Base-by-base conservation (phyloP, 2,113 vertebrate genomes). In the Ictalurus punctatus region DNA sequence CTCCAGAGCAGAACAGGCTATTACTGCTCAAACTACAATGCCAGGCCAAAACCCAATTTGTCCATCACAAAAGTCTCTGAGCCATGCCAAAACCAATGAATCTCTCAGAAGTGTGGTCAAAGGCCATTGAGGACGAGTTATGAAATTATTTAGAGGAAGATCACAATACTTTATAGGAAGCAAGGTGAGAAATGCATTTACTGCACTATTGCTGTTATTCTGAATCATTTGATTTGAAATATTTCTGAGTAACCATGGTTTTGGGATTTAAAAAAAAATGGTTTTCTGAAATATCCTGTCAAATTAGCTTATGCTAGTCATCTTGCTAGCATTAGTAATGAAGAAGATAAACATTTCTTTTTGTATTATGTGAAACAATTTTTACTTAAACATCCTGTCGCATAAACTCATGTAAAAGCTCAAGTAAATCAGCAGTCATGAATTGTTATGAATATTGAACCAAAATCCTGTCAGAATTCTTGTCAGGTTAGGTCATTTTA, bases 11-110 rank as follows among this genome's bases (percentile, higher is more conserved):
- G 81, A 83, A 12, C 17, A 59, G 80, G 80, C 80, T 34, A 59
- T 34, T 82, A 25, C 80, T 82, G 80, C 30, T 61, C 30, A 59
- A 37, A 27, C 17, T 59, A 59, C 80, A 61, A 9, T 37, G 56
- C 80, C 56, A 59, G 21, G 17, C 54, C 54, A n/a, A 82, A 59
- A 37, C 56, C 80, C 30, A 82, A 82, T 82, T 59, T 82, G 30
- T 82, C 54, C 56, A 59, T 59, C 56, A 82, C 56, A 82, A 80
- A 54, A 80, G 48, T 80, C 48, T 80, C 25, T 82, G 23, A 82
- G 54, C 54, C 56, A 82, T 12, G 4, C 17, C 80, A 34, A 56
- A 80, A 81, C 79, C n/a, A 56, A 81, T 81, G 19, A 56, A 81
- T 81, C 52, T 81, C 25, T 81, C 79, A 30, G 48, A 79, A 78